Evolutionary conservation across 2,797 vertebrate genomes (phyloP), one percentile per base, ranked within the genome.

Genomic region (Peromyscus attwateri): DNA sequence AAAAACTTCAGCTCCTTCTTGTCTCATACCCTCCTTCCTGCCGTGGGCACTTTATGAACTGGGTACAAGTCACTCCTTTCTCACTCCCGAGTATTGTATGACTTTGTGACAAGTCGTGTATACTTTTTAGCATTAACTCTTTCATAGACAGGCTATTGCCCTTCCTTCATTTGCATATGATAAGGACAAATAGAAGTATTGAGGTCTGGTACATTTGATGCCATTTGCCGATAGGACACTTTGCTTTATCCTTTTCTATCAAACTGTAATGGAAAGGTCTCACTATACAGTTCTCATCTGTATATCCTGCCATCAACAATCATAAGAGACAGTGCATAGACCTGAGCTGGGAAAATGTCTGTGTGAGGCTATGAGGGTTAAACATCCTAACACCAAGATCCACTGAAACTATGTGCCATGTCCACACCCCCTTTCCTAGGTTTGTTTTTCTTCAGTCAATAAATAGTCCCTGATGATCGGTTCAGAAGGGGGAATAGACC

Each of bases 271-370:
- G n/a, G 4, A 68, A 62, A 83, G 17, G 2, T 43, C 85, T 85
- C 77, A 75, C 11, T 21, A 23, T 12, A 1, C 37, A 62, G 29
- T 43, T 57, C 77, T 76, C 25, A 43, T 17, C 52, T n/a, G 1
- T 43, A 16, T 43, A 25, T 90, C 37, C 8, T 49, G 62, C 80
- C 40, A 52, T 3, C 34, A 66, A 31, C 34, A 3, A 75, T 37
- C 4, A 11, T 2, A 16, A n/a, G 29, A 87, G 11, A 43, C 0
- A n/a, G 3, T n/a, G 4, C 4, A 4, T 6, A 29, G 19, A 8
- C 52, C 16, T 37, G 60, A 79, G 52, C 2, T 23, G 46, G 43
- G 17, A 27, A 31, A 46, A 17, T 77, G 31, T 46, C 27, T n/a
- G 19, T 12, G 29, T 60, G 21, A 43, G 68, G 11, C 49, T 43